These are phyloP conservation scores for Drosophila neoperkinsi DNA, from an alignment of 2,888 invertebrate species.

Conservation along the genomic window DNA sequence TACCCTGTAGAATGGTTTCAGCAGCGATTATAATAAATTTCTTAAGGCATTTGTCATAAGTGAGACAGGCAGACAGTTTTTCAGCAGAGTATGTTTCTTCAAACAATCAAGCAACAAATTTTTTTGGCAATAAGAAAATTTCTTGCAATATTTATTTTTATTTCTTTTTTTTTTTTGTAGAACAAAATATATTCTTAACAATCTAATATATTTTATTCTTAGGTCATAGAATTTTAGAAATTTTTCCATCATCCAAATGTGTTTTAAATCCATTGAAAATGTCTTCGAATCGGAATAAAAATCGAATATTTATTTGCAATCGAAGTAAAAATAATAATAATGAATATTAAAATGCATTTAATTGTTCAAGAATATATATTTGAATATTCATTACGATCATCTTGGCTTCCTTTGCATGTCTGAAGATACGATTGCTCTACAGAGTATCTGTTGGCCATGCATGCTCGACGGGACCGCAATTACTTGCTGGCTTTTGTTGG, in stretches of 20 bases:
- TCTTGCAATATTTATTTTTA: background rate
- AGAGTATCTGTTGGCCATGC: background rate
- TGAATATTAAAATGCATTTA: background rate
- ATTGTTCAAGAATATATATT: background rate
- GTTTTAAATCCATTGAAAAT: background rate
- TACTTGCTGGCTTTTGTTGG: conserved; percentile 16
- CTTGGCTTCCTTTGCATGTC: background rate
- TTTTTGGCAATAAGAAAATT: background rate
- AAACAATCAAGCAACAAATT: background rate
- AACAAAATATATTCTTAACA: background rate
- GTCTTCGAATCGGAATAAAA: background rate
- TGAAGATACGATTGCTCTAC: accelerated
- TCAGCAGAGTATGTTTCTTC: too few species aligned
- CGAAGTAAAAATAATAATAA: background rate
- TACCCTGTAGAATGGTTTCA: background rate
- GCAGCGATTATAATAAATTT: background rate
- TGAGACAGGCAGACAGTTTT: background rate
- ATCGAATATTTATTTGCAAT: background rate
- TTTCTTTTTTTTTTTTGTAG: background rate
- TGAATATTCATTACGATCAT: background rate
- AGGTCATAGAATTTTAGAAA: background rate
- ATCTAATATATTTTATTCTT: background rate
- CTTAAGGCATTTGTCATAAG: background rate
- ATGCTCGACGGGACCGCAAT: background rate
- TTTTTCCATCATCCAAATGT: background rate